Evolutionary conservation across 2,113 vertebrate species (phyloP), one percentile per base, ranked within the genome.

Genomic region (Antennarius striatus): DNA sequence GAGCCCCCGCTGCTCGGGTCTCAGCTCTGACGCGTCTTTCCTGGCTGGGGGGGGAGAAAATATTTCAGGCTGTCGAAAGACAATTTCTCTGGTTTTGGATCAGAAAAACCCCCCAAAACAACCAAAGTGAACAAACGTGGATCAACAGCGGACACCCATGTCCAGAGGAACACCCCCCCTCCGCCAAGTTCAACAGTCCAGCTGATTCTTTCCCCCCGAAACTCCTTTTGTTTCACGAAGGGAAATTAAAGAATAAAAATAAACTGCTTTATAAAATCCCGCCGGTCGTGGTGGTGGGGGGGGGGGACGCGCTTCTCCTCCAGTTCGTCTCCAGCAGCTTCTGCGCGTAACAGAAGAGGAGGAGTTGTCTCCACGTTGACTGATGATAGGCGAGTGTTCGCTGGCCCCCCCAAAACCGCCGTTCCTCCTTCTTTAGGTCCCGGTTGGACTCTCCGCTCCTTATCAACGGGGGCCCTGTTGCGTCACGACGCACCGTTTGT

Each of bases 391-490:
- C 90, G 90, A 91, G 63, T 89, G 86, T 91, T 83, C 85, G 81
- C 84, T 86, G 83, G 81, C 90, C 90, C 86, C 92, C 90, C 81
- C 6, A 79, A 81, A 89, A 77, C 81, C 80, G 73, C 79, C 86
- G 90, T 77, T 92, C 95, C 91, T 92, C 92, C 91, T 93, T 96
- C 91, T 91, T 22, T 92, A 86, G 88, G 92, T 84, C 91, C 91
- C 86, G 91, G 79, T 82, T 83, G 91, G 82, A 94, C 93, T 88
- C 94, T 92, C 52, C 92, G 94, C 96, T 95, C 96, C 95, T 98
- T 98, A 97, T 98, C 95, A 95, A 96, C 92, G 89, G 93, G 22
- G 93, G 93, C 89, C 83, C 89, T 86, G 87, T 93, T 93, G 95
- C 95, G 95, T 97, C 96, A 96, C 92, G 87, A 91, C 93, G 92